These are phyloP conservation scores for Rhincodon typus DNA, from an alignment of 2,797 vertebrate species.

Conservation along the genomic window DNA sequence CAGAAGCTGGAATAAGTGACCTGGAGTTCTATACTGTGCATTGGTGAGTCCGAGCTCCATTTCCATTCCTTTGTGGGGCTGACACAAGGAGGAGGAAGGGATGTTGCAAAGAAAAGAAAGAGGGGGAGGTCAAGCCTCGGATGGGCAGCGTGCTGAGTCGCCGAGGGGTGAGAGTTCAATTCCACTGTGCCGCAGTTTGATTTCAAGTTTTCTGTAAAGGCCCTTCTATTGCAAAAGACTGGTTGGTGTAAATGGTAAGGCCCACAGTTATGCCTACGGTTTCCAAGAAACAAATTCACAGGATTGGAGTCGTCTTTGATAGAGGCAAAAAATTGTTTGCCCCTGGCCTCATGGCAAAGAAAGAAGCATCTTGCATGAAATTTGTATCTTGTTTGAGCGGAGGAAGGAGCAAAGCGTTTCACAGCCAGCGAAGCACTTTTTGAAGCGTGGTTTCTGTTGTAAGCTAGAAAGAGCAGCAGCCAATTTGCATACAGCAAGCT, in stretches of 20 bases:
- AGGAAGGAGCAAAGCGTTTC: too few relatives aligned
- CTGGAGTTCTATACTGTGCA: background rate
- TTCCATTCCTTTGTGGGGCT: background rate
- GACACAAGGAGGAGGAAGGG: background rate
- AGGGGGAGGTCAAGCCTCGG: background rate
- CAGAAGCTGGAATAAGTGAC: background rate
- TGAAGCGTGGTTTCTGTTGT: too few relatives aligned
- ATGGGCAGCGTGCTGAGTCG: background rate
- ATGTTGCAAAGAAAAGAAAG: background rate
- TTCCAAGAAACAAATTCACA: background rate
- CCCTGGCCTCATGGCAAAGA: background rate
- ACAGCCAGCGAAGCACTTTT: background rate
- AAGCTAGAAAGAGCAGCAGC: background rate
- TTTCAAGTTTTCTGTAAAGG: background rate
- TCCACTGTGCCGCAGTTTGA: background rate
- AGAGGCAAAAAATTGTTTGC: background rate
- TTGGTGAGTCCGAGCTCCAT: background rate
- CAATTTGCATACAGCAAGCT: background rate
- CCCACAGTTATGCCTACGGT: background rate
- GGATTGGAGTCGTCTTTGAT: background rate
- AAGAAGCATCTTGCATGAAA: background rate
- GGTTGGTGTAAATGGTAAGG: background rate
- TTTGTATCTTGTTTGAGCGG: background rate
- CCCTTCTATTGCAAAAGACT: background rate
- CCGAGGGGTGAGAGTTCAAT: too few relatives aligned